A percentile compares a stretch with the other conserved stretches of the same genome.
Conservation (phyloP, 2,797 vertebrate species). For the Argentina silus region DNA sequence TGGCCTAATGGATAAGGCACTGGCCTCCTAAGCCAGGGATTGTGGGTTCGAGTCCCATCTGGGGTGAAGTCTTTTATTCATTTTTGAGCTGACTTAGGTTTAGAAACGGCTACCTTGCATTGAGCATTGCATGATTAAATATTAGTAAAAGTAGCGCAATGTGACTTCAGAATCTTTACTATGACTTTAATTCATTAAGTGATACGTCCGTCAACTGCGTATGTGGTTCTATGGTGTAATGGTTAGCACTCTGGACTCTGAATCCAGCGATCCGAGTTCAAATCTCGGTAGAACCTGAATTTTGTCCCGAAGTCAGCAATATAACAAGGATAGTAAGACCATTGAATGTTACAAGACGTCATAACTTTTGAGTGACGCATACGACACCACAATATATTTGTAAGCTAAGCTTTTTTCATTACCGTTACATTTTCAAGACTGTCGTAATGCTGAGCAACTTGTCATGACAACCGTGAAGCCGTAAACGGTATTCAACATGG, state of each 20-base stretch:
- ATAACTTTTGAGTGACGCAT: too few relatives aligned
- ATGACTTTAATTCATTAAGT: neutral
- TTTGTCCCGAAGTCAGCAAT: too few relatives aligned
- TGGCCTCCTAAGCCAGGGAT: constrained; percentile 78
- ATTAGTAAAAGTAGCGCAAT: too few relatives aligned
- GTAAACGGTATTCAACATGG: constrained; percentile 63
- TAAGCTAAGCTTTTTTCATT: neutral
- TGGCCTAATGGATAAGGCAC: constrained; percentile 73
- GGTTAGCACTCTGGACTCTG: constrained; percentile 45
- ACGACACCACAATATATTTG: too few relatives aligned
- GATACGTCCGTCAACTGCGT: neutral
- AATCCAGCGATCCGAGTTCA: constrained; percentile 55
- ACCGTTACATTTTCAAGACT: neutral
- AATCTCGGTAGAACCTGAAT: constrained; percentile 72
- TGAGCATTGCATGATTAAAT: too few relatives aligned
- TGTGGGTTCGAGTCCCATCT: constrained; percentile 75
- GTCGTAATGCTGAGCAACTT: neutral
- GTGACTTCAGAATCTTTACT: too few relatives aligned
- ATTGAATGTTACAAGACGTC: too few relatives aligned
- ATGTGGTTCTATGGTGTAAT: constrained; percentile 34
- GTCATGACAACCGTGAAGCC: neutral
- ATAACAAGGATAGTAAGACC: too few relatives aligned
- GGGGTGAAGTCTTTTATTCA: constrained; percentile 39
- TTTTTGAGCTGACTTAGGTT: too few relatives aligned
- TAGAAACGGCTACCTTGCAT: too few relatives aligned